Base-by-base conservation (phyloP, 1,140 invertebrate species). In the Caerostris extrusa region DNA sequence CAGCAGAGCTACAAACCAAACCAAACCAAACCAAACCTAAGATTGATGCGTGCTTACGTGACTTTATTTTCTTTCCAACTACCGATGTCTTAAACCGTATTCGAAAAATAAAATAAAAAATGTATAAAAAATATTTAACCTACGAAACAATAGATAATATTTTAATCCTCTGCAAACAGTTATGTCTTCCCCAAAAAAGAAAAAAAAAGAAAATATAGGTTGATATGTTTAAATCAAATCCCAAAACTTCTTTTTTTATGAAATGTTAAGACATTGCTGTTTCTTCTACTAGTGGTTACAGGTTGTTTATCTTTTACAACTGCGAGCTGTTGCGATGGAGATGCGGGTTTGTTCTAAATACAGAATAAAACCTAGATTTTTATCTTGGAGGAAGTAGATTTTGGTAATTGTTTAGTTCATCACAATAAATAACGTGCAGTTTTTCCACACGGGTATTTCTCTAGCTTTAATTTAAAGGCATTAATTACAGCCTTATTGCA, bases 271-370 rank as follows among this genome's bases (percentile, higher is more conserved):
- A 6, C 14, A 67, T 14, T 67, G 61, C 12, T 3, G 14, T 10
- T 14, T 3, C 12, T 12, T 4, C 61, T 67, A n/a, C 17, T 12
- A 67, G 7, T 34, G 34, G 34, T 67, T 67, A 67, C 61, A 17
- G 12, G 61, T 67, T 67, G 3, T 64, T 64, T 64, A 64, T 67
- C 61, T 17, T 67, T 12, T 34, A 6, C 17, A 67, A 67, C 14
- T 17, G 17, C n/a, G n/a, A 64, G n/a, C 61, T 64, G 5, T 64
- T 64, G 61, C n/a, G 4, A 67, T 17, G 58, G 10, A 60, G 61
- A 67, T 67, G 61, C 61, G 61, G 61, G 61, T 67, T n/a, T 67
- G 61, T 67, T 67, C 61, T 67, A 67, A 67, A 67, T 17, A 67
- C 12, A n/a, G 61, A 67, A 17, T 6, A 17, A 67, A n/a, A 17